Conservation (phyloP, 1,140 invertebrate species). For the Trachymyrmex septentrionalis region DNA sequence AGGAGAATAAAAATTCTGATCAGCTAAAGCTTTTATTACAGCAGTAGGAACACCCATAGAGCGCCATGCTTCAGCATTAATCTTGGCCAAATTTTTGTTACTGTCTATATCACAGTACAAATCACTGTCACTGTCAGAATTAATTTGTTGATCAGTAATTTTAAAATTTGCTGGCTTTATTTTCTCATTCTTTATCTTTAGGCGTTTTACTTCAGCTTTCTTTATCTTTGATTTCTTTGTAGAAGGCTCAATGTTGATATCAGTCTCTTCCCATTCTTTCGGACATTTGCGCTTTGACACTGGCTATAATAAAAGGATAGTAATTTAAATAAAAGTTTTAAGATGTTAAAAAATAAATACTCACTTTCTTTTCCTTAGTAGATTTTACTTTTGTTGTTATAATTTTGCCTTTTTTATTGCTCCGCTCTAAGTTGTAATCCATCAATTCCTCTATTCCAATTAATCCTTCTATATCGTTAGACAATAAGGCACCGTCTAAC, state of each 20-base stretch:
- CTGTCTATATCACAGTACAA: conserved; percentile 71
- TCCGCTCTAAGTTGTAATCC: conserved; percentile 87
- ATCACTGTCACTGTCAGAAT: conserved; percentile 54
- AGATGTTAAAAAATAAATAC: conserved; percentile 17
- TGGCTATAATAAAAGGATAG: conserved; percentile 53
- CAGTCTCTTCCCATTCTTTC: neutral
- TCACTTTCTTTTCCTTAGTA: conserved; percentile 39
- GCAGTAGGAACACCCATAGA: conserved; percentile 89
- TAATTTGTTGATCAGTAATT: neutral
- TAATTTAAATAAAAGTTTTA: neutral
- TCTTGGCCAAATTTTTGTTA: conserved; percentile 55
- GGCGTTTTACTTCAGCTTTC: neutral
- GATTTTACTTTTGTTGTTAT: conserved; percentile 57
- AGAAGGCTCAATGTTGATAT: neutral
- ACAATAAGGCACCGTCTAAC: conserved; percentile 86
- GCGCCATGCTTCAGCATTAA: conserved; percentile 90
- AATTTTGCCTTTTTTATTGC: conserved; percentile 79
- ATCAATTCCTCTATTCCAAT: conserved; percentile 89
- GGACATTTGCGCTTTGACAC: conserved; percentile 36
- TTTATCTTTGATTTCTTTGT: conserved; percentile 45
- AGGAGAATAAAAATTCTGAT: conserved; percentile 92
- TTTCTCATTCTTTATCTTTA: conserved; percentile 60
- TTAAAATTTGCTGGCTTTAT: conserved; percentile 39
- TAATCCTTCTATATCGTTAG: conserved; percentile 86
- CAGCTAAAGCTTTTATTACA: conserved; percentile 91